These are phyloP conservation scores for Leptobrachium leishanense DNA, from an alignment of 2,113 vertebrate species.

Conservation along the genomic window DNA sequence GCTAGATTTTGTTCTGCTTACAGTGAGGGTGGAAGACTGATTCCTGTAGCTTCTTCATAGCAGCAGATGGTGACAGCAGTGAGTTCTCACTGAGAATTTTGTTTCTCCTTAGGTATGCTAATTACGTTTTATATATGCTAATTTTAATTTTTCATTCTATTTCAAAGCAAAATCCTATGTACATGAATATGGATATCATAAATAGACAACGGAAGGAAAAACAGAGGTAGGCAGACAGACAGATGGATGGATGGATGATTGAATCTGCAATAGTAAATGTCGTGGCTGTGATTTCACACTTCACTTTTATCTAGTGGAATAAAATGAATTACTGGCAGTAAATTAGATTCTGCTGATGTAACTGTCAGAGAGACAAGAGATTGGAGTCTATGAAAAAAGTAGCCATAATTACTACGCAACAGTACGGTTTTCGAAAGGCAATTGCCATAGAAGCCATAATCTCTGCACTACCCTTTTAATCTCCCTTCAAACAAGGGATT, in stretches of 20 bases:
- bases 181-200: no score
- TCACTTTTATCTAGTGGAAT: slow-evolving; percentile 16
- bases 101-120: no score
- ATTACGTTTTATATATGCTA: no score
- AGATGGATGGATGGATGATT: not conserved
- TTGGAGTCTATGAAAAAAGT: slow-evolving; percentile 11
- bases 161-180: no score
- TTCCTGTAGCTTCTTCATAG: no score
- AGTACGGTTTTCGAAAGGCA: not conserved
- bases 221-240: no score
- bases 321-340: slow-evolving; percentile 20
- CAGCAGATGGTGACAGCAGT: no score
- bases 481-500: not conserved
- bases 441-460: slow-evolving; percentile 7
- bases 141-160: no score
- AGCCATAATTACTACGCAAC: slow-evolving; percentile 21
- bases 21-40: no score
- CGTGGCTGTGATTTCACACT: slow-evolving; percentile 16
- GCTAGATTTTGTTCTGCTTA: no score
- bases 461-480: slow-evolving; percentile 5
- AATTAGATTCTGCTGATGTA: slow-evolving; percentile 18
- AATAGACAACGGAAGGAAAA: no score
- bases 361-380: slow-evolving; percentile 6
- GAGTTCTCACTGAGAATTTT: no score
- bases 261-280: not conserved